Conservation (phyloP, 2,888 invertebrate genomes). For the Lepidocyrtinus sp. region DNA sequence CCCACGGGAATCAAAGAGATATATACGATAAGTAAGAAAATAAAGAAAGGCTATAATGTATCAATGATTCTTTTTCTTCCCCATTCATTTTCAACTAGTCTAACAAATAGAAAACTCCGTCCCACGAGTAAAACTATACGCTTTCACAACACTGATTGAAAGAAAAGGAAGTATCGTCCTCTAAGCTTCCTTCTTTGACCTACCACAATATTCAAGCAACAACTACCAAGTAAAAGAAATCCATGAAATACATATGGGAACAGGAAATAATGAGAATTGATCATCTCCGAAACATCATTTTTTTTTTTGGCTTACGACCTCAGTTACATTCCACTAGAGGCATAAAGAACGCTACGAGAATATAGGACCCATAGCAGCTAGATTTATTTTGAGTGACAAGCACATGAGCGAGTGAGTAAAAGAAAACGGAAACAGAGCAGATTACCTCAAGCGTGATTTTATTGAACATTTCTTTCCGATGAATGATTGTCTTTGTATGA, state of each 20-base stretch:
- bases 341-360: no score
- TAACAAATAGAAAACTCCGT: no score
- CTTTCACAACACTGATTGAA: no score
- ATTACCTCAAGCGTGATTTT: neutral
- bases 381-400: constrained; percentile 5
- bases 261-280: neutral
- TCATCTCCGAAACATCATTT: neutral
- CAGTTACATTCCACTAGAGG: no score
- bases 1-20: neutral
- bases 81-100: neutral
- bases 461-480: constrained; percentile 5
- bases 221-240: neutral
- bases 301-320: neutral
- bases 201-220: neutral
- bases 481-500: neutral
- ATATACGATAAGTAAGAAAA: no score
- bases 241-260: neutral
- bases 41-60: neutral
- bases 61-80: neutral
- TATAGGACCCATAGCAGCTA: neutral
- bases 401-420: neutral
- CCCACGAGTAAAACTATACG: no score
- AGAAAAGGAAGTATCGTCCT: neutral
- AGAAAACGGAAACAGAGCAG: neutral
- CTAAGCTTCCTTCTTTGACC: neutral